Conservation (phyloP, 2,797 vertebrate species). For the Valencia hispanica region DNA sequence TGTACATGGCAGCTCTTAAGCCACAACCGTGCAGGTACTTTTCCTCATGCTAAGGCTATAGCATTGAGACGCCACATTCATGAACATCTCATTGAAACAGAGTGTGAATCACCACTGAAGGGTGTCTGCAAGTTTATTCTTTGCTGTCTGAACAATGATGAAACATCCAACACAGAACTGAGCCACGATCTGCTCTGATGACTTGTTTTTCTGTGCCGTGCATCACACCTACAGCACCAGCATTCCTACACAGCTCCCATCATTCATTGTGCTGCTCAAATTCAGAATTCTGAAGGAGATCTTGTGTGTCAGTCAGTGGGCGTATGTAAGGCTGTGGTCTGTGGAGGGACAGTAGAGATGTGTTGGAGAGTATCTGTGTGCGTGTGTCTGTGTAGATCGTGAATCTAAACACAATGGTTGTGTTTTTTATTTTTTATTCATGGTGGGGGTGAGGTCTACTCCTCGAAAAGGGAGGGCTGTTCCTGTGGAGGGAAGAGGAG, state of each 20-base stretch:
- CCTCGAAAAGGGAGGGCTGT: slow-evolving; percentile 66
- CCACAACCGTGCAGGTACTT: slow-evolving; percentile 17
- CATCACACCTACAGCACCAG: slow-evolving; percentile 48
- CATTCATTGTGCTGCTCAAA: slow-evolving; percentile 51
- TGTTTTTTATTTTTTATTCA: slow-evolving; percentile 7
- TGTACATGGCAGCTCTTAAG: background rate
- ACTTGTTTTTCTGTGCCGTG: slow-evolving; percentile 11
- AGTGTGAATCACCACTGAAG: slow-evolving; percentile 33
- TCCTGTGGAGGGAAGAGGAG: slow-evolving; percentile 54
- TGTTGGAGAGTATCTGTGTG: slow-evolving; percentile 32
- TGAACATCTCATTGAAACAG: slow-evolving; percentile 29
- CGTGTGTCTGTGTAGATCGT: slow-evolving; percentile 26
- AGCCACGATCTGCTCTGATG: slow-evolving; percentile 21
- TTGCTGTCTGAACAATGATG: slow-evolving; percentile 6
- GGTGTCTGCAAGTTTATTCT: slow-evolving; percentile 6
- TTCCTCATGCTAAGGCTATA: slow-evolving; percentile 5
- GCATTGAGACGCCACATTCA: background rate
- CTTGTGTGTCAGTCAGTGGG: slow-evolving; percentile 59
- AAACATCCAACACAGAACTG: slow-evolving; percentile 18
- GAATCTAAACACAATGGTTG: slow-evolving; percentile 32
- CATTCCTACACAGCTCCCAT: slow-evolving; percentile 35
- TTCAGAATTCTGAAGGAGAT: slow-evolving; percentile 61
- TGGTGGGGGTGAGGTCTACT: slow-evolving; percentile 33
- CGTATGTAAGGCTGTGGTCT: slow-evolving; percentile 63
- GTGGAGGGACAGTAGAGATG: slow-evolving; percentile 57